phyloP scores from a whole-genome alignment of 2,113 vertebrate genomes.

The Turdus rufiventris region DNA sequence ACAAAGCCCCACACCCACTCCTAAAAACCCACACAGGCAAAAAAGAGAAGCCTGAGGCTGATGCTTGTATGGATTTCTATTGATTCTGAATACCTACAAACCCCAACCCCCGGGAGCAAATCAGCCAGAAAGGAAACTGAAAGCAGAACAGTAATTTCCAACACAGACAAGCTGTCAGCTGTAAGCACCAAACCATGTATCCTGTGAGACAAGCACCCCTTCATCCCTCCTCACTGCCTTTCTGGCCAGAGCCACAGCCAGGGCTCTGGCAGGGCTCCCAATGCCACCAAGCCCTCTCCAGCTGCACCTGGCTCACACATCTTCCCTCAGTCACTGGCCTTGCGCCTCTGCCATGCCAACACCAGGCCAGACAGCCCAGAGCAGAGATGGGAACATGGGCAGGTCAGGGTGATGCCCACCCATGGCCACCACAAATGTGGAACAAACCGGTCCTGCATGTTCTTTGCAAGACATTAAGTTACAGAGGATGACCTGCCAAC shows the following conservation, averaged over 20 bases:
- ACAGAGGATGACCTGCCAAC: background rate
- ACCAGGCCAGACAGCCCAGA: background rate
- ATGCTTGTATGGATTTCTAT: background rate
- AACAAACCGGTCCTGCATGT: background rate
- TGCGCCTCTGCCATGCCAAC: background rate
- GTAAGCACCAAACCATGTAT: background rate
- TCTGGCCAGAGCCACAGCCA: fast-evolving
- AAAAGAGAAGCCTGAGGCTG: background rate
- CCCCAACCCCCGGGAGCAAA: fast-evolving
- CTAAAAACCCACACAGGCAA: background rate
- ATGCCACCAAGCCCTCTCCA: background rate
- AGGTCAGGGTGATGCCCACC: fast-evolving
- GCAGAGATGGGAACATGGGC: background rate
- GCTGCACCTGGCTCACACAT: background rate
- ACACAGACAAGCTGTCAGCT: background rate
- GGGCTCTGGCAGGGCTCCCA: fast-evolving
- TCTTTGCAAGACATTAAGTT: fast-evolving
- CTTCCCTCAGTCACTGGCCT: background rate
- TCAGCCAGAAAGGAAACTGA: background rate
- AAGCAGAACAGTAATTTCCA: background rate
- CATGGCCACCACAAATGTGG: fast-evolving
- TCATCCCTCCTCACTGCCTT: fast-evolving
- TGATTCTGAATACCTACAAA: background rate
- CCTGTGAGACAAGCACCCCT: fast-evolving
- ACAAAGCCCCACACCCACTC: background rate